phyloP scores from a whole-genome alignment of 2,797 vertebrate species.

The Scleropages formosus region DNA sequence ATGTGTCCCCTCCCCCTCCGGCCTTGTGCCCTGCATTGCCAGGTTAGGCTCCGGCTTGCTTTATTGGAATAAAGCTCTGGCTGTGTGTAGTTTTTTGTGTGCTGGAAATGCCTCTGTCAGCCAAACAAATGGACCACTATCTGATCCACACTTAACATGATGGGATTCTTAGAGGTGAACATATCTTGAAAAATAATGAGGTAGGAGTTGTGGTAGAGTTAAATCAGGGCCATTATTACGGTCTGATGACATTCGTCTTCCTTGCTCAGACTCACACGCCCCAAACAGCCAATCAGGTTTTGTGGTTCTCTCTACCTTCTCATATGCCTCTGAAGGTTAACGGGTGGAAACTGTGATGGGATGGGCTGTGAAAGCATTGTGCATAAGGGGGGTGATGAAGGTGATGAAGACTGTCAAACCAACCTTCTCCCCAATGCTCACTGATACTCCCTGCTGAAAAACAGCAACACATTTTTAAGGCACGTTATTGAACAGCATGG shows the following conservation, averaged over 20 bases:
- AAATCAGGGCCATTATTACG: not conserved
- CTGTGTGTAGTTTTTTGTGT: not conserved
- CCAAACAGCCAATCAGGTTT: not conserved
- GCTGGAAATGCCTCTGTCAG: not conserved
- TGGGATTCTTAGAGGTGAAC: too few relatives aligned
- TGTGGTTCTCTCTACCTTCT: not conserved
- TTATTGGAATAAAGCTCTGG: not conserved
- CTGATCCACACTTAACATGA: not conserved
- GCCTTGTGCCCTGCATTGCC: too few relatives aligned
- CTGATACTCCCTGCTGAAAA: too few relatives aligned
- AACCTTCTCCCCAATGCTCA: too few relatives aligned
- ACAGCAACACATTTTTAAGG: too few relatives aligned
- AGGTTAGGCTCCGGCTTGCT: too few relatives aligned
- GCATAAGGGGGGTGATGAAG: too few relatives aligned
- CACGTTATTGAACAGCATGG: too few relatives aligned
- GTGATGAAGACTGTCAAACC: too few relatives aligned
- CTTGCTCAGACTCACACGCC: not conserved
- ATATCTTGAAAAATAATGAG: not conserved
- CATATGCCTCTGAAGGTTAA: not conserved
- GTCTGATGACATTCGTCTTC: slow-evolving; percentile 19
- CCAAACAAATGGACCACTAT: not conserved
- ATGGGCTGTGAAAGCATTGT: not conserved
- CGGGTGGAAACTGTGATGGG: not conserved
- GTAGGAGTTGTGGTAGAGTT: not conserved
- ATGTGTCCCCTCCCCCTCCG: too few relatives aligned